phyloP scores from a whole-genome alignment of 2,113 vertebrate species.

The Mesoclemmys tuberculata region DNA sequence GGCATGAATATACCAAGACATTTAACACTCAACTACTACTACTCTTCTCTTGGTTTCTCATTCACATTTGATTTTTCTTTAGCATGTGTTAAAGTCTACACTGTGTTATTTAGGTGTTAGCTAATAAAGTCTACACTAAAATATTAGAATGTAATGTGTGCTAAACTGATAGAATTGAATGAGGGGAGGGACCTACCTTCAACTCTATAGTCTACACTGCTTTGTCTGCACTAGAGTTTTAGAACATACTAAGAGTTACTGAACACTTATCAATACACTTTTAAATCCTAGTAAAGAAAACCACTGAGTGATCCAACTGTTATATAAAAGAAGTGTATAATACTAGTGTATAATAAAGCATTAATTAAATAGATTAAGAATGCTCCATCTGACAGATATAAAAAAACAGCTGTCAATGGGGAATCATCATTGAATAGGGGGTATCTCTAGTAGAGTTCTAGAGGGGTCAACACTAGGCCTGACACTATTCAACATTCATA shows the following conservation, averaged over 20 bases:
- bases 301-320: not conserved
- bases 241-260: not conserved
- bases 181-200: conserved; percentile 9
- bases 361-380: not conserved
- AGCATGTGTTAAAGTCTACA: not conserved
- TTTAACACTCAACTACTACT: not conserved
- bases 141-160: not conserved
- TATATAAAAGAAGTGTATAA: not conserved
- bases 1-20: not conserved
- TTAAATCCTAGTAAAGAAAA: not conserved
- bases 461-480: conserved; percentile 44
- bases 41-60: not conserved
- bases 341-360: not conserved
- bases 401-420: conserved; percentile 13
- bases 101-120: not conserved
- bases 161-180: conserved; percentile 13
- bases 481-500: conserved; percentile 39
- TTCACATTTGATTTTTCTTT: not conserved
- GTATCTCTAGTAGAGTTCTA: conserved; percentile 62
- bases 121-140: not conserved
- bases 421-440: conserved; percentile 11
- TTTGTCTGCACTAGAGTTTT: not conserved
- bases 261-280: not conserved
- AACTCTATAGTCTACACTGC: conserved; percentile 6
- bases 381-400: not conserved